phyloP scores from a whole-genome alignment of 1,140 invertebrate genomes.

The Ectropis grisescens region DNA sequence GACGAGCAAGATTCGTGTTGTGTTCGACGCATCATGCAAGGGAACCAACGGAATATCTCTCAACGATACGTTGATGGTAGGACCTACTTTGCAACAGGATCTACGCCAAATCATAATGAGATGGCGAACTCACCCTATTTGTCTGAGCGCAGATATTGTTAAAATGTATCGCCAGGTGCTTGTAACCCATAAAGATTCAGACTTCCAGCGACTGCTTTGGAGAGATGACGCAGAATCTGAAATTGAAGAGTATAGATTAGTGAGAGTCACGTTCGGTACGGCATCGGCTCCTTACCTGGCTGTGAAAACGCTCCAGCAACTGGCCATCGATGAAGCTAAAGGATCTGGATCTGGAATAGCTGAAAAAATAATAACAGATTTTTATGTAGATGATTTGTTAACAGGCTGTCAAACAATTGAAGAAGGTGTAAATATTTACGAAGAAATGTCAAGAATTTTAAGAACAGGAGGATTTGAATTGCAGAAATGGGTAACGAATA shows the following conservation, averaged over 20 bases:
- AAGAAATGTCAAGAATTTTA: not conserved
- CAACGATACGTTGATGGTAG: constrained; percentile 2
- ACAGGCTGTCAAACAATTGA: constrained; percentile 1
- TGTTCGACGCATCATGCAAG: constrained; percentile 1
- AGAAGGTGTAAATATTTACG: not conserved
- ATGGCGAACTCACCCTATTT: constrained; percentile 5
- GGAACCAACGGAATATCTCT: constrained; percentile 1
- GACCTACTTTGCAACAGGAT: constrained; percentile 5
- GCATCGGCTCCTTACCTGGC: constrained; percentile 3
- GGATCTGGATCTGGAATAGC: not conserved
- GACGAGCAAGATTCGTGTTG: constrained; percentile 3
- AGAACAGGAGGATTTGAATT: constrained; percentile 2
- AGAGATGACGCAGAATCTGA: constrained; percentile 1
- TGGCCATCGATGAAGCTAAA: not conserved
- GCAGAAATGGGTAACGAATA: constrained; percentile 2
- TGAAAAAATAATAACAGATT: constrained; percentile 8
- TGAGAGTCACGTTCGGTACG: constrained; percentile 2
- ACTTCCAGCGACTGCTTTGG: constrained; percentile 4
- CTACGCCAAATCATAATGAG: constrained; percentile 6
- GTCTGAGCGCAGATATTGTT: constrained; percentile 5
- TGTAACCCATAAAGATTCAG: not conserved
- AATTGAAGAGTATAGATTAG: constrained; percentile 1
- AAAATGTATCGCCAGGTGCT: constrained; percentile 6
- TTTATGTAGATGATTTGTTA: constrained; percentile 9
- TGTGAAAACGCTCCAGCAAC: constrained; percentile 1